Base-by-base conservation (phyloP, 2,113 vertebrate genomes). In the Pangasianodon gigas region DNA sequence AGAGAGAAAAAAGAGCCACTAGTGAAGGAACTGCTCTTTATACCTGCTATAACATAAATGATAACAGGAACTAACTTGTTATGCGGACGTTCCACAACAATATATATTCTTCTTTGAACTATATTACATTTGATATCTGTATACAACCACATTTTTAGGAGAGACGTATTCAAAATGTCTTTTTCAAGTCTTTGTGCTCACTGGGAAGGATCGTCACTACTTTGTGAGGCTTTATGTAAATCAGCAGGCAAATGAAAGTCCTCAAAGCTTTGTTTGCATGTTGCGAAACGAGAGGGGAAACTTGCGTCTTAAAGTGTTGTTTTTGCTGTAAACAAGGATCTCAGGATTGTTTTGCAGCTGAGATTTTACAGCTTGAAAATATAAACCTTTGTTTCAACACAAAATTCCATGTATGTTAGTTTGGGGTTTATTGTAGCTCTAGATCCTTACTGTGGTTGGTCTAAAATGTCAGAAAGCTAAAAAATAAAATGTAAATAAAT, bases 231-330 rank as follows among this genome's bases (percentile, higher is more conserved):
- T 75, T 91, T 60, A 88, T 60, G 29, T 41, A 86, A 44, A 87
- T 91, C 84, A 32, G 54, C 37, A 88, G 90, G 21, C 81, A 84
- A 87, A 89, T 54, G 51, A 41, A 58, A 60, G 6, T 41, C 51
- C 83, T 87, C 77, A 58, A n/a, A 89, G 85, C 69, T 48, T 29
- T 54, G 84, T 87, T 69, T 52, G 79, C 79, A 54, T 54, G 48
- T 81, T 54, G 51, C 16, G 51, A 54, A 82, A 51, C 29, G 48
- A 9, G n/a, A 82, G 79, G 79, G 54, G 48, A 9, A 7, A 81
- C 79, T 54, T 19, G 48, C 6, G 51, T 54, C 79, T 52, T 19
- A 18, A 54, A 37, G 51, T 19, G 29, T 32, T 32, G 48, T n/a
- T 32, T 81, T 16, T 18, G 48, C 48, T 13, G 75, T 79, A 79